phyloP scores from a whole-genome alignment of 2,113 vertebrate genomes.

The Aptenodytes forsteri region DNA sequence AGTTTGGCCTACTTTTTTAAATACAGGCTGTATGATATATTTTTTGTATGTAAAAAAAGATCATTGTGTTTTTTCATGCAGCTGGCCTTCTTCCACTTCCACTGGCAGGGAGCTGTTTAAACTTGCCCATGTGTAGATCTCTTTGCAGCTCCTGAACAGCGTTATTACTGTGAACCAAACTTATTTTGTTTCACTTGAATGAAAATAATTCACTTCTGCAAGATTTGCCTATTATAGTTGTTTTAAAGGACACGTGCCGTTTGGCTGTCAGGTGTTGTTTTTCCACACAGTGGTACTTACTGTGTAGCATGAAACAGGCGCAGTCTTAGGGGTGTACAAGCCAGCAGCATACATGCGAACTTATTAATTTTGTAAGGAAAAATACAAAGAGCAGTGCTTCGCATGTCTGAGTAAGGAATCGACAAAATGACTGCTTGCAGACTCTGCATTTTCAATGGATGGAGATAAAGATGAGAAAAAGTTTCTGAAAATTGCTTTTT shows the following conservation, averaged over 20 bases:
- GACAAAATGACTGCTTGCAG: neutral
- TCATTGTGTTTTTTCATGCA: constrained; percentile 6
- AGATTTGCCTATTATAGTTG: neutral
- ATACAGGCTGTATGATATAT: neutral
- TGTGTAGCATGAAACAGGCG: neutral
- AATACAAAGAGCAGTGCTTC: neutral
- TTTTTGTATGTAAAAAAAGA: neutral
- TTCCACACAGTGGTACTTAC: neutral
- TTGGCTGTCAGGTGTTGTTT: neutral
- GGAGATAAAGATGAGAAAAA: neutral
- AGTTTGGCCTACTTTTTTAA: neutral
- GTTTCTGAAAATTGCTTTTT: neutral
- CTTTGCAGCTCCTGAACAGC: neutral
- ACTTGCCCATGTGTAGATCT: neutral
- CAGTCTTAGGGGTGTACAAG: neutral
- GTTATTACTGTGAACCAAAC: neutral
- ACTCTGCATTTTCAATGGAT: neutral
- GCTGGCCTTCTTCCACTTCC: neutral
- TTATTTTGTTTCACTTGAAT: neutral
- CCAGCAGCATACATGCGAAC: neutral
- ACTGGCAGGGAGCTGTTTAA: neutral
- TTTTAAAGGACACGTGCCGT: neutral
- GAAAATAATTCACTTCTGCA: constrained; percentile 5
- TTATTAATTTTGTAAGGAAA: neutral
- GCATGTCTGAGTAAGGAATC: neutral